Evolutionary conservation across 2,888 invertebrate species (phyloP).

Genomic region (Ormyrus thymus): DNA sequence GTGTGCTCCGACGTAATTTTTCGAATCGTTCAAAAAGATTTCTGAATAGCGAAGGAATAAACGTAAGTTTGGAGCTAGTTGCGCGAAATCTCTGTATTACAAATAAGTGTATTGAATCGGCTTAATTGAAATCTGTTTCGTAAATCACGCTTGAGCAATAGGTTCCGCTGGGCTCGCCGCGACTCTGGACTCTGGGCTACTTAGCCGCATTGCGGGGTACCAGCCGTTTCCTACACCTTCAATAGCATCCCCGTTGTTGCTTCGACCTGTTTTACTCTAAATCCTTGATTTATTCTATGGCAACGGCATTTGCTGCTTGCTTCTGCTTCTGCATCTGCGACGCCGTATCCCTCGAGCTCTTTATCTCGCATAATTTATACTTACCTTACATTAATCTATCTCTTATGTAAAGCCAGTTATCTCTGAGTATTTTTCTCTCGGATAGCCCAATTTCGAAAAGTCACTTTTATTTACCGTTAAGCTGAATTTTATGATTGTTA

Average conservation of each 20-base stretch:
- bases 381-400: conserved; percentile 34
- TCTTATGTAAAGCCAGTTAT: not conserved
- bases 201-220: conserved; percentile 70
- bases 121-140: conserved; percentile 59
- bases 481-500: too few species aligned
- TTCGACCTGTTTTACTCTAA: conserved; percentile 54
- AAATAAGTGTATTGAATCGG: conserved; percentile 23
- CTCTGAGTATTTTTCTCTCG: not conserved
- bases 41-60: too few species aligned
- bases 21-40: too few species aligned
- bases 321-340: conserved; percentile 12
- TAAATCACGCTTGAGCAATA: conserved; percentile 68
- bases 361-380: conserved; percentile 42
- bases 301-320: conserved; percentile 38
- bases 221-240: conserved; percentile 47
- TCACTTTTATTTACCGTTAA: too few species aligned
- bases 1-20: too few species aligned
- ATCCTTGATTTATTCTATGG: conserved; percentile 64
- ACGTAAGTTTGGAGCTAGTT: too few species aligned
- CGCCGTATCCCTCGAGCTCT: not conserved
- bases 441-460: too few species aligned
- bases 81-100: not conserved
- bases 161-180: conserved; percentile 60
- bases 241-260: not conserved
- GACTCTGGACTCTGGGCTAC: conserved; percentile 67